phyloP scores from a whole-genome alignment of 2,888 invertebrate genomes.

The Machimus rusticus region DNA sequence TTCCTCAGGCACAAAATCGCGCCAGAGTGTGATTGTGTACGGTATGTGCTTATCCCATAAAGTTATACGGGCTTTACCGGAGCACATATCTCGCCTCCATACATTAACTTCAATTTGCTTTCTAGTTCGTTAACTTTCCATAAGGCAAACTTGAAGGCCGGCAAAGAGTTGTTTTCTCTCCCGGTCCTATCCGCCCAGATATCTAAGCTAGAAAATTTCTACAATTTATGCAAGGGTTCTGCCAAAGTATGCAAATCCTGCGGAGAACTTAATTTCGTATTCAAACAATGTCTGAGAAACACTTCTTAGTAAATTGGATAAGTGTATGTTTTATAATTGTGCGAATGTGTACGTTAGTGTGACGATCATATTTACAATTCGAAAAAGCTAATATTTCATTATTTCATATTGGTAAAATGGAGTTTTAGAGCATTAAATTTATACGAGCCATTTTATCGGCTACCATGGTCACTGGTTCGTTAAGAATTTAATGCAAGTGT shows the following conservation, averaged over 20 bases:
- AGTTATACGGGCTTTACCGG: not conserved
- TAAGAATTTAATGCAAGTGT: not conserved
- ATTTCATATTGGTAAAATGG: not conserved
- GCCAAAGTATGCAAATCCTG: conserved; percentile 44
- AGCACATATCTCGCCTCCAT: conserved; percentile 4
- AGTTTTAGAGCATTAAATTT: not conserved
- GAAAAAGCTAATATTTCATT: not conserved
- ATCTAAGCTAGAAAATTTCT: conserved; percentile 14
- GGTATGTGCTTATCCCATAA: not conserved
- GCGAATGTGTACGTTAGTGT: not conserved
- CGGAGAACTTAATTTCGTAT: conserved; percentile 44
- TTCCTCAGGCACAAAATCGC: conserved; percentile 4
- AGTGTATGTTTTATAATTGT: conserved; percentile 35
- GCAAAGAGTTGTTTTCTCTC: conserved; percentile 29
- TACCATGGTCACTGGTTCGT: not conserved
- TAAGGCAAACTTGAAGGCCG: conserved; percentile 8
- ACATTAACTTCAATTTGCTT: conserved; percentile 32
- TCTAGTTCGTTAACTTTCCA: conserved; percentile 37
- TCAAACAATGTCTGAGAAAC: conserved; percentile 45
- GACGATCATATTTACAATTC: not conserved
- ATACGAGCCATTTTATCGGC: not conserved
- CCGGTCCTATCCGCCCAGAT: not conserved
- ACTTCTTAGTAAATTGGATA: conserved; percentile 43
- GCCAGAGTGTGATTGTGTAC: not conserved
- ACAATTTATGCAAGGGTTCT: conserved; percentile 44